Conservation (phyloP, 2,113 vertebrate species). For the Datnioides undecimradiatus region DNA sequence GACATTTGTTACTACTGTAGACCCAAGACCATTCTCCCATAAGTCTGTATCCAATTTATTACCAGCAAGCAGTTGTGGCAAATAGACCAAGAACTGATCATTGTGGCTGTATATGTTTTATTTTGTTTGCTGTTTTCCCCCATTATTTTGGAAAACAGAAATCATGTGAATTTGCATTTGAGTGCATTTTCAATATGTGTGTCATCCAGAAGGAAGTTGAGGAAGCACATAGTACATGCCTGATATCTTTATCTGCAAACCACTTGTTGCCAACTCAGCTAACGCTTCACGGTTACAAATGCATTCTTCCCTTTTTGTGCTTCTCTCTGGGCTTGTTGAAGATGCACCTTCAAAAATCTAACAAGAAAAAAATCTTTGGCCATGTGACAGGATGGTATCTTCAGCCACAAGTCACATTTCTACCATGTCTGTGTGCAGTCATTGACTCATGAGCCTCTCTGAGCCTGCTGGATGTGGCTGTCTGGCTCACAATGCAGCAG, state of each 20-base stretch:
- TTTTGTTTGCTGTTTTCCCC: not conserved
- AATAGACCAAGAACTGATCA: not conserved
- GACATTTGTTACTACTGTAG: conserved; percentile 10
- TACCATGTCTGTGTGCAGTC: conserved; percentile 35
- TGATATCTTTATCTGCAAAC: conserved; percentile 33
- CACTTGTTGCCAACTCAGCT: not conserved
- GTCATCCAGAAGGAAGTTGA: not conserved
- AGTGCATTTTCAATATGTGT: not conserved
- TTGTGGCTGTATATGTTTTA: not conserved
- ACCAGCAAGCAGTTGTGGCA: not conserved
- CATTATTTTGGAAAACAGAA: not conserved
- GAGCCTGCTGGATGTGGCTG: conserved; percentile 61
- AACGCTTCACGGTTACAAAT: not conserved
- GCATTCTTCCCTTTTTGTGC: not conserved
- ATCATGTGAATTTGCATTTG: not conserved
- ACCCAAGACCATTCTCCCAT: not conserved
- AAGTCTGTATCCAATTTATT: conserved; percentile 17
- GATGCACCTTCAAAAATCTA: not conserved
- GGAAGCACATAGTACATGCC: not conserved
- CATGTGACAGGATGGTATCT: conserved; percentile 31
- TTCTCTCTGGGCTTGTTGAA: not conserved
- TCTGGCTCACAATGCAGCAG: conserved; percentile 63
- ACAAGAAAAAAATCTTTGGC: not conserved
- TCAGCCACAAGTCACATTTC: conserved; percentile 33
- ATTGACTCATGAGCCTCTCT: conserved; percentile 58